Base-by-base conservation (phyloP, 1,140 invertebrate species). In the Lucilia sericata region DNA sequence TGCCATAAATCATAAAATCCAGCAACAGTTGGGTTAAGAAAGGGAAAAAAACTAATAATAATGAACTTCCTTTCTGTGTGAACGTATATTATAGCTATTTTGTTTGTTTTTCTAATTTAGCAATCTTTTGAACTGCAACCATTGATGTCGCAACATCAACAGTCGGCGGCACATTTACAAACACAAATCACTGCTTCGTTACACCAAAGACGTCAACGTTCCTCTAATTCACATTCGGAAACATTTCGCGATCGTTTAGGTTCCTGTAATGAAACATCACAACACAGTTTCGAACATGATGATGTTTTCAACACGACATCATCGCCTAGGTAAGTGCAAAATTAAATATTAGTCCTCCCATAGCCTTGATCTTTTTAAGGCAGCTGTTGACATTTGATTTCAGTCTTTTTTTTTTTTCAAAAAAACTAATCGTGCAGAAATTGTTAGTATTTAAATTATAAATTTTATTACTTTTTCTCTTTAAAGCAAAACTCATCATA, bases 321-420 rank as follows among this genome's bases (percentile, higher is more conserved):
- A 86, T 85, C 87, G 76, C 86, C 88, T 88, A 90, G 88, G 88
- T 90, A 87, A 89, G 88, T 84, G 34, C 19, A 42, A 42, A 47
- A 65, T 36, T 19, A 13, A 14, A 13, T 75, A 13, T 36, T 78
- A 82, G 14, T 70, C 4, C 51, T 65, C 25, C 3, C 25, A 60
- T 36, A 14, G 9, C 42, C 74, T 74, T 84, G 78, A 87, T 85
- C 86, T 55, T 25, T 30, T 49, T 85, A 49, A 78, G 36, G 89
- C 89, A 90, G 89, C 89, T 90, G 88, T 90, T 90, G 89, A 90
- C 89, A 89, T 87, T 86, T 89, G 88, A 88, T 86, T 86, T 89
- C 84, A 30, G 47, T 74, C 75, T 87, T 84, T 60, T n/a, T 42
- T 42, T 42, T 8, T 2, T 7, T 42, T 1, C n/a, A 70, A 70